Percentiles rank a stretch among this genome's conserved stretches.
Conservation (phyloP, 1,140 invertebrate genomes). For the Leptestheria dahalacensis region DNA sequence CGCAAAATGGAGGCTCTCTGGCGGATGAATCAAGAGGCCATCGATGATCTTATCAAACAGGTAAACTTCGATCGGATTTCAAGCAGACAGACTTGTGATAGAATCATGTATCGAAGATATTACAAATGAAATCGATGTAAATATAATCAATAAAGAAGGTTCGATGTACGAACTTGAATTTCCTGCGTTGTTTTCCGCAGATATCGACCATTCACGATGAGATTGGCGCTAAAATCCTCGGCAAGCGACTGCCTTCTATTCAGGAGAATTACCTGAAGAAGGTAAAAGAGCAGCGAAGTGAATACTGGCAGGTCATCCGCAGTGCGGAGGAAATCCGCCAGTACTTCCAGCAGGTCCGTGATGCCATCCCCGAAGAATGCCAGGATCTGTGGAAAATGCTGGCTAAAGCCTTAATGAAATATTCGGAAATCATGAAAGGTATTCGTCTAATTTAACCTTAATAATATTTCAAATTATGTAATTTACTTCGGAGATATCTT, state of each 20-base stretch:
- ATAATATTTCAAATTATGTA: neutral
- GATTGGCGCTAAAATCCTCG: too few species aligned
- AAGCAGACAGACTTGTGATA: neutral
- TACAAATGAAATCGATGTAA: neutral
- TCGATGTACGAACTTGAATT: too few species aligned
- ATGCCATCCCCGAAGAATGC: neutral
- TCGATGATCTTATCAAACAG: neutral
- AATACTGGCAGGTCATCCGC: neutral
- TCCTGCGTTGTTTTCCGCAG: too few species aligned
- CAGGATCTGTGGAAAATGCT: conserved; percentile 8
- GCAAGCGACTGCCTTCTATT: too few species aligned
- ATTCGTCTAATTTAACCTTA: neutral
- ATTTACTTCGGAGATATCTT: neutral
- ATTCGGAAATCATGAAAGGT: neutral
- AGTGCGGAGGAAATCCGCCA: neutral
- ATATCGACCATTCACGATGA: too few species aligned
- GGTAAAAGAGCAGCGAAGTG: neutral
- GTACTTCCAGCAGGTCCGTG: neutral
- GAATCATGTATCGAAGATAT: neutral
- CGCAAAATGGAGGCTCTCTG: neutral
- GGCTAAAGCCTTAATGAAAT: conserved; percentile 2
- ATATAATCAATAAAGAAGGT: too few species aligned
- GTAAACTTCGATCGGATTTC: neutral
- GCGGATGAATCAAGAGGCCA: neutral
- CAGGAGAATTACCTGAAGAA: neutral